Percentiles rank a stretch among this genome's conserved stretches.
These are phyloP conservation scores for Phoebastria nigripes DNA, from an alignment of 2,797 vertebrate genomes.

Conservation along the genomic window DNA sequence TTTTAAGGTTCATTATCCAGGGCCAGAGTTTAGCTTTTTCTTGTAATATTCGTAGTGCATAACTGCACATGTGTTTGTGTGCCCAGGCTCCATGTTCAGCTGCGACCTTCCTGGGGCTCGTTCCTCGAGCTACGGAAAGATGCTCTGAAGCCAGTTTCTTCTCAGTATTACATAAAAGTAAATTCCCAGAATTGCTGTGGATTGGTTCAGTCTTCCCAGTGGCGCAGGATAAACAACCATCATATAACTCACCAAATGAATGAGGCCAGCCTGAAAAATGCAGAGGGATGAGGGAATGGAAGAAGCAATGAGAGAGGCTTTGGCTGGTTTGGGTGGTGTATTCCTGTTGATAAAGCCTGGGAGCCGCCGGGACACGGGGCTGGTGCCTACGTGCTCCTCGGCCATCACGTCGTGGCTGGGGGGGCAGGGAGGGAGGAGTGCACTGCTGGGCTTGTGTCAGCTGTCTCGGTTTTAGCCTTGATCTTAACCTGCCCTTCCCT, in stretches of 20 bases:
- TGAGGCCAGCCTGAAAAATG: not conserved
- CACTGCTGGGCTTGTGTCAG: not conserved
- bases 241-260: not conserved
- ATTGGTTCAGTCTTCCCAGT: not conserved
- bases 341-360: too few species aligned
- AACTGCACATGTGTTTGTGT: not conserved
- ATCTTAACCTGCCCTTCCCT: not conserved
- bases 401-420: rapidly evolving
- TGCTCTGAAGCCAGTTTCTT: not conserved
- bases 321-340: not conserved
- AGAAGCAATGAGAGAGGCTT: not conserved
- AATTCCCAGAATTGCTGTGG: not conserved
- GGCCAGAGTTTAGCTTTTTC: not conserved
- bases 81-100: not conserved
- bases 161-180: not conserved
- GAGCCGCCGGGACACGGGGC: rapidly evolving
- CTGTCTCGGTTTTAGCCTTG: not conserved
- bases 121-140: not conserved
- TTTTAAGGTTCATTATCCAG: not conserved
- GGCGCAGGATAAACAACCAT: not conserved
- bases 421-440: not conserved
- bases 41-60: not conserved
- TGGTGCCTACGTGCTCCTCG: not conserved
- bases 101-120: not conserved
- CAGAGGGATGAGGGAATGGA: not conserved